Conservation (phyloP, 64 coral and sea anemone species). For the Dendrophyllia cribrosa region DNA sequence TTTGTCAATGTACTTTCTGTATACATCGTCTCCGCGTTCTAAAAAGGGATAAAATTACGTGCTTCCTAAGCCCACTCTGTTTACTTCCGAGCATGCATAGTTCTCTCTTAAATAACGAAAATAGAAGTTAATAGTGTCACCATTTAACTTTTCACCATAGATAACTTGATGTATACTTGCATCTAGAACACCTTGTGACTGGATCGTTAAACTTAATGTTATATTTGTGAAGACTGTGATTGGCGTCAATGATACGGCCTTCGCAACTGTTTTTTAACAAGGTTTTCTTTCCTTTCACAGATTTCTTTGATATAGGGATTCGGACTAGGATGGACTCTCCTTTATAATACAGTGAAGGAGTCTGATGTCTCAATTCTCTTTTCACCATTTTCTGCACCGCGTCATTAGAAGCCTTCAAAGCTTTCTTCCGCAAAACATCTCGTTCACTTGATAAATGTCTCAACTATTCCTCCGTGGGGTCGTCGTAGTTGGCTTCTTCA, state of each 20-base stretch:
- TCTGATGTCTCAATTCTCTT: constrained; percentile 11
- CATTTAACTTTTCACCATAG: background rate
- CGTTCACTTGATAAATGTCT: background rate
- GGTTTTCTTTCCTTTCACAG: constrained; percentile 27
- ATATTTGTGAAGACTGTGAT: constrained; percentile 13
- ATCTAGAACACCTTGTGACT: background rate
- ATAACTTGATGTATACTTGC: too few relatives aligned
- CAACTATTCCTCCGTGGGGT: background rate
- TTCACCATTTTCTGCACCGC: constrained; percentile 28
- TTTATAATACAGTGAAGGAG: constrained; percentile 19
- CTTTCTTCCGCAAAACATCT: background rate
- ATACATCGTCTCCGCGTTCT: background rate
- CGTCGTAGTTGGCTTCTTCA: background rate
- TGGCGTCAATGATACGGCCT: background rate
- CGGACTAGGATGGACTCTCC: constrained; percentile 43
- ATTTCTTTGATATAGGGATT: constrained; percentile 11
- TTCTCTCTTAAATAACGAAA: background rate
- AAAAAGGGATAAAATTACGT: constrained; percentile 29
- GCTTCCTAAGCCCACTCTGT: background rate
- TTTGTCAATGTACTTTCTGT: background rate
- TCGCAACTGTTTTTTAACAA: constrained; percentile 11
- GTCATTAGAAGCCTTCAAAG: constrained; percentile 3
- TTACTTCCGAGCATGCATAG: background rate
- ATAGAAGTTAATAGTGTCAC: constrained; percentile 40
- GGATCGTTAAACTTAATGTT: background rate